Conservation (phyloP, 2,113 vertebrate species). For the Paracyprichromis sp. region DNA sequence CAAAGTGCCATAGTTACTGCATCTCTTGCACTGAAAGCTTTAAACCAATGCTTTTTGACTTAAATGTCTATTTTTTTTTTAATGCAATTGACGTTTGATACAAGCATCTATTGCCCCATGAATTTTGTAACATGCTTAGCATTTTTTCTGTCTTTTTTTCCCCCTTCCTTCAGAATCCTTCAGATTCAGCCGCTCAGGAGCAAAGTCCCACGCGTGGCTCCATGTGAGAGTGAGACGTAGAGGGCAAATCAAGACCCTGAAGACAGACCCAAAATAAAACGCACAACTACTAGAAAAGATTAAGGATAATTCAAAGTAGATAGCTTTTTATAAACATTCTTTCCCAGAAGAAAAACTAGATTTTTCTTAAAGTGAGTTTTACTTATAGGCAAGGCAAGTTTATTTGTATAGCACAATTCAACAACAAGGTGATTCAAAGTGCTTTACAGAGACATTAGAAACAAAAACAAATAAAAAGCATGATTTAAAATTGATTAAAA, state of each 20-base stretch:
- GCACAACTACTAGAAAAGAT: neutral
- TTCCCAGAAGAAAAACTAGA: neutral
- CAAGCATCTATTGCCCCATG: neutral
- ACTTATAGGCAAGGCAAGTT: neutral
- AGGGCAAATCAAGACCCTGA: conserved; percentile 48
- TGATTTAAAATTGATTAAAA: too few relatives aligned
- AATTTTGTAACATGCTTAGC: neutral
- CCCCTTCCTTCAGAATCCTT: conserved; percentile 64
- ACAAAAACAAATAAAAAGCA: too few relatives aligned
- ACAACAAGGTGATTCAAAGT: too few relatives aligned
- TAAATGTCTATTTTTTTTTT: neutral
- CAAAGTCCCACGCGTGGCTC: conserved; percentile 64
- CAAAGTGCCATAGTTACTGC: neutral
- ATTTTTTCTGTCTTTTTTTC: neutral
- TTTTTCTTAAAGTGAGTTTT: neutral
- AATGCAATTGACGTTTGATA: neutral
- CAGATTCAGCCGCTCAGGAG: conserved; percentile 65
- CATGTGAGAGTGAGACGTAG: conserved; percentile 58
- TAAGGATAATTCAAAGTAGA: neutral
- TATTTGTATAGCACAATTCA: too few relatives aligned
- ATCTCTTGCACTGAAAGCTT: neutral
- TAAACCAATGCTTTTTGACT: neutral
- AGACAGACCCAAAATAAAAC: conserved; percentile 7
- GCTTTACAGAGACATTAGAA: too few relatives aligned
- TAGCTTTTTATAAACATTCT: neutral